Evolutionary conservation across 2,797 vertebrate genomes (phyloP).

Genomic region (Mareca strepera): DNA sequence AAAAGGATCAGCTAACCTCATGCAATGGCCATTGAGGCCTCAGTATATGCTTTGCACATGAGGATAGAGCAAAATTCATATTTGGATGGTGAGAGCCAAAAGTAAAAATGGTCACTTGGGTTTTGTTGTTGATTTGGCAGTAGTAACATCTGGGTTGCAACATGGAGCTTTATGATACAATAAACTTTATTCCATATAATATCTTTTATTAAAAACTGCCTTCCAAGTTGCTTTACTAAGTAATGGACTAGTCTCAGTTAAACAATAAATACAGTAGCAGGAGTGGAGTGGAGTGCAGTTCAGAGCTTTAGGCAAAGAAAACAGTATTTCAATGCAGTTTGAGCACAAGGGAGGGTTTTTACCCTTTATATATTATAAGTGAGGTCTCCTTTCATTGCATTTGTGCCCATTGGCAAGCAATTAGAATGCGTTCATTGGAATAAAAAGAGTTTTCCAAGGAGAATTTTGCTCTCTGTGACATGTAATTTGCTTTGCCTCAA

Average conservation of each 20-base stretch:
- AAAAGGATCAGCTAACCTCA: neutral
- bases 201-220: neutral
- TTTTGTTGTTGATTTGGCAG: neutral
- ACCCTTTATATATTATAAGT: neutral
- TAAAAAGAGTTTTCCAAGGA: conserved; percentile 22
- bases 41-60: neutral
- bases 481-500: neutral
- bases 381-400: neutral
- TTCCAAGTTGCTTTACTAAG: neutral
- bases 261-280: neutral
- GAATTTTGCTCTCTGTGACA: neutral
- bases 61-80: neutral
- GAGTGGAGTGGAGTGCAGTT: neutral
- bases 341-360: neutral
- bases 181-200: neutral
- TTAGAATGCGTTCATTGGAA: conserved; percentile 16
- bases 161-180: neutral
- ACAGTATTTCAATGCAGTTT: neutral
- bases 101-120: neutral
- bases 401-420: neutral
- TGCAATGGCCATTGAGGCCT: neutral
- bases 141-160: neutral
- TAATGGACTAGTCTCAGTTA: neutral
- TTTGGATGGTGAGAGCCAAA: neutral
- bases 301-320: neutral